Base-by-base conservation (phyloP, 1,140 invertebrate genomes). In the Drosophila ogumai region DNA sequence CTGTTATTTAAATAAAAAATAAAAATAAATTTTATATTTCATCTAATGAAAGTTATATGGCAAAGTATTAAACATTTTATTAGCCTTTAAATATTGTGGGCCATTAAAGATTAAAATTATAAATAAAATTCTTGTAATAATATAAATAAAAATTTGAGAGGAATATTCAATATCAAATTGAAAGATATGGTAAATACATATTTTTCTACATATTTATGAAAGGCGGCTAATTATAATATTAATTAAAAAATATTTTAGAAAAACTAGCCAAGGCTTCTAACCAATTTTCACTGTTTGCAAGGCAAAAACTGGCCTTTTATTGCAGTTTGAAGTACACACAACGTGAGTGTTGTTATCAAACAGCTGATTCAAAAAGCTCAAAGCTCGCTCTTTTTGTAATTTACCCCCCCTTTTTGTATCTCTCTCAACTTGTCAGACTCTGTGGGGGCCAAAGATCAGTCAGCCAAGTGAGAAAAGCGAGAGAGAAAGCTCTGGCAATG, bases 361-460 rank as follows among this genome's bases (percentile, higher is more conserved):
- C 49, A 47, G 63, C 74, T 77, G 74, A 60, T 43, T 6, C 12
- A 3, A 3, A 76, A 68, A 68, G 74, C 73, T 60, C 19, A 60
- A 77, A 76, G 41, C 60, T 75, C 59, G 38, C 71, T 41, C 68
- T 67, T 31, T 38, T 17, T 25, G 28, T 46, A 12, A 2, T 31
- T 44, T 58, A 17, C 31, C 17, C 19, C 28, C 5, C 1, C 2
- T 36, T 54, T 36, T 50, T 25, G n/a, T 28, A 49, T 17, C 36
- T 19, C 52, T 25, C 66, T 2, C 36, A 50, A 32, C 49, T 54
- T 9, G 17, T n/a, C 19, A 38, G 19, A 38, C 52, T 74, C 47
- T 43, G 8, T 43, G 19, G 31, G 61, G 49, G 55, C 55, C 38
- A 77, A 73, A 73, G 69, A 73, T 73, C 69, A 58, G 50, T 50